These are phyloP conservation scores for Crossocerus cetratus DNA, from an alignment of 2,888 invertebrate genomes.

Conservation along the genomic window DNA sequence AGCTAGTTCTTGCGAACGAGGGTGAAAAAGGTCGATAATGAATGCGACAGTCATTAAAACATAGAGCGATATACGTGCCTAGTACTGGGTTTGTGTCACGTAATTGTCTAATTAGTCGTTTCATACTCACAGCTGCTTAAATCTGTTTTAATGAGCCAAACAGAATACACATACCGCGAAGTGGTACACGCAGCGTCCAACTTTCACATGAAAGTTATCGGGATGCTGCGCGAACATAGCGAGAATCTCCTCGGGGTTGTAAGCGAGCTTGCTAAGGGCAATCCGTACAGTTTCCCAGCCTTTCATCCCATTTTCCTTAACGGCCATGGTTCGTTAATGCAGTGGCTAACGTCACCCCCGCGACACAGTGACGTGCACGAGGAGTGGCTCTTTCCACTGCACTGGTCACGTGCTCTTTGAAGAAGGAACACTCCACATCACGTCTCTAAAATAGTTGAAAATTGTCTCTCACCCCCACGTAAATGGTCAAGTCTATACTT, in stretches of 20 bases:
- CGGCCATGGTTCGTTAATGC: slow-evolving; percentile 38
- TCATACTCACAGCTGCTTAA: too few relatives aligned
- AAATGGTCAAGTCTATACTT: too few relatives aligned
- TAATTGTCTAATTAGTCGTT: background rate
- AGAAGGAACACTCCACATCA: background rate
- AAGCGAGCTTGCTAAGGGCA: slow-evolving; percentile 42
- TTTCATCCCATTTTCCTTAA: slow-evolving; percentile 19
- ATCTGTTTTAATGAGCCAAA: too few relatives aligned
- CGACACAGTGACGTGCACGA: background rate
- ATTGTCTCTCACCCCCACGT: background rate
- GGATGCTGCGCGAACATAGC: slow-evolving; percentile 74
- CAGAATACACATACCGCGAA: slow-evolving; percentile 77
- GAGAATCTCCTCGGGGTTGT: slow-evolving; percentile 77
- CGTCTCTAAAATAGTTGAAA: background rate
- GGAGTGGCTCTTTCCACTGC: background rate
- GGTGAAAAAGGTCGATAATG: too few relatives aligned
- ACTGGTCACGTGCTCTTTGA: background rate
- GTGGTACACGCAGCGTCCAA: slow-evolving; percentile 77
- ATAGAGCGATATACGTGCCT: too few relatives aligned
- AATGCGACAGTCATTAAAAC: too few relatives aligned
- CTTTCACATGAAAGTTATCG: slow-evolving; percentile 77
- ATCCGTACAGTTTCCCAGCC: slow-evolving; percentile 73
- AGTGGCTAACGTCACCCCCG: background rate
- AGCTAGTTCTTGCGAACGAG: too few relatives aligned
- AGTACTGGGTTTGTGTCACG: background rate